Base-by-base conservation (phyloP, 2,797 vertebrate species). In the Notoglanidium macrostoma region DNA sequence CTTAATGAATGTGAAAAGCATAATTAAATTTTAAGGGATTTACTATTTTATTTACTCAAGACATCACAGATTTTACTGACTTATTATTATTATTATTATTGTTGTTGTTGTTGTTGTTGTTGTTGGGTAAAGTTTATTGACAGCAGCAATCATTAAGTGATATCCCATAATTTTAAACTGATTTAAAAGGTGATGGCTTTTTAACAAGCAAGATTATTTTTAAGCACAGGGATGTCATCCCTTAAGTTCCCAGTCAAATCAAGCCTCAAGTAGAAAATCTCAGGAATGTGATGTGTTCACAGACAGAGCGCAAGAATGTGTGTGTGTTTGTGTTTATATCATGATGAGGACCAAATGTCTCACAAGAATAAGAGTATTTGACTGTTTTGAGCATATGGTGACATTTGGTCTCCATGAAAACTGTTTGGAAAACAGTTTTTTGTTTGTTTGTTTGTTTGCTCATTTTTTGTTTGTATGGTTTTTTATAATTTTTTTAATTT, bases 221-320 rank as follows among this genome's bases (percentile, higher is more conserved):
- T 51, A n/a, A 55, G 6, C 2, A 4, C 49, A 54, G 49, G n/a
- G n/a, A 29, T 76, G 12, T 3, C 26, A n/a, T 6, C 72, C 19
- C 19, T 12, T 49, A 49, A 74, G 40, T 40, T 29, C 14, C n/a
- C 0, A n/a, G 1, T 51, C 74, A 77, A 77, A 32, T 54, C 26
- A 77, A 9, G 4, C 14, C 49, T n/a, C 17, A 12, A 54, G 2
- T 4, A 40, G 2, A 57, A 88, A 86, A 76, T 32, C 35, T 55
- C 84, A 81, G 35, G 57, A 57, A 88, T 89, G 85, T 86, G 74
- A 72, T 82, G 84, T 74, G 68, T 85, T 65, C 78, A 72, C 78
- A 78, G 59, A 85, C 65, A 35, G 15, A 70, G 1, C 40, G 15
- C 11, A 7, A 44, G 40, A 0, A 10, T 49, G 49, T 49, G 49